Percentiles rank a stretch among this genome's conserved stretches.
Conservation (phyloP, 2,797 vertebrate genomes). For the Acrocephalus scirpaceus region DNA sequence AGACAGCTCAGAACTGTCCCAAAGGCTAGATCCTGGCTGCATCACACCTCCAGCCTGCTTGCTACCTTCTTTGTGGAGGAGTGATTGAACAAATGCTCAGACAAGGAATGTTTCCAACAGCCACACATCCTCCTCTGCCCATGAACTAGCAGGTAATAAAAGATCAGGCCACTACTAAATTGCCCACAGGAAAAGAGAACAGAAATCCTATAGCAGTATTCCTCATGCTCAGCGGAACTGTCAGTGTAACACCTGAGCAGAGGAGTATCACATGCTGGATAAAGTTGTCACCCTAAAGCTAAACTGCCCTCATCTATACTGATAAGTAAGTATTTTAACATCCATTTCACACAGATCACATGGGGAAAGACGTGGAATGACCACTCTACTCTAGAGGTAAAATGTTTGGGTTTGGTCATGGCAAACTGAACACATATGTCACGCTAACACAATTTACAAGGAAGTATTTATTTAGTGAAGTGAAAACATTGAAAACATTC, state of each 20-base stretch:
- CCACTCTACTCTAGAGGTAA: neutral
- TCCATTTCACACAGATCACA: neutral
- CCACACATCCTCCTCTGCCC: neutral
- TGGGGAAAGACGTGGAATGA: neutral
- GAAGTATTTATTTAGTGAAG: neutral
- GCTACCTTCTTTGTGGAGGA: neutral
- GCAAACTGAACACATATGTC: neutral
- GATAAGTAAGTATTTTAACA: neutral
- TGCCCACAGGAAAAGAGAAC: neutral
- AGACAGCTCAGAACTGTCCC: neutral
- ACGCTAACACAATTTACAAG: neutral
- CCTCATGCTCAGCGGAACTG: neutral
- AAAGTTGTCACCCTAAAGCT: neutral
- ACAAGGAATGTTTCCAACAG: neutral
- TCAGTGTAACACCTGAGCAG: neutral
- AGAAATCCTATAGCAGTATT: neutral
- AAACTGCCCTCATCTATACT: neutral
- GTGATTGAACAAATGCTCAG: neutral
- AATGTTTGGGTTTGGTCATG: neutral
- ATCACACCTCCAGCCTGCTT: neutral
- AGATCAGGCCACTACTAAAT: neutral
- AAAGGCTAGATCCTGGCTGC: neutral
- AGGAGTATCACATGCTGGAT: neutral
- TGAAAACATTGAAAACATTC: neutral
- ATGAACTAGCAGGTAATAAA: neutral